These are phyloP conservation scores for Erythrocercus mccallii DNA, from an alignment of 2,113 vertebrate species.

Conservation along the genomic window DNA sequence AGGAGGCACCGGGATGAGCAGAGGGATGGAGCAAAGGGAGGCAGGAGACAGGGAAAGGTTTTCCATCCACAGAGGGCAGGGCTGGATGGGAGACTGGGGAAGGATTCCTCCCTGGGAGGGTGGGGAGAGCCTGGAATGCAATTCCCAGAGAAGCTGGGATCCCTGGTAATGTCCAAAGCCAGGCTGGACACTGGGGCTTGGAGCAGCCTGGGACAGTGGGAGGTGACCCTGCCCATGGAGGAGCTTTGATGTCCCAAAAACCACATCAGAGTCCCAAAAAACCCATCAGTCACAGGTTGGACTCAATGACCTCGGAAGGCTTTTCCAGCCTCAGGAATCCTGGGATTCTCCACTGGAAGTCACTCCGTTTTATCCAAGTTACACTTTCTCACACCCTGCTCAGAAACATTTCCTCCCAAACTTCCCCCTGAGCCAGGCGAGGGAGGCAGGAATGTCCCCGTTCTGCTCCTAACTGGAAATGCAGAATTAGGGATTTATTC, in stretches of 20 bases:
- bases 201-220: not conserved
- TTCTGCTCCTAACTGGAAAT: not conserved
- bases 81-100: accelerated
- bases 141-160: not conserved
- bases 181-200: too few relatives aligned
- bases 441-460: accelerated
- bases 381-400: not conserved
- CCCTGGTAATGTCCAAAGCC: not conserved
- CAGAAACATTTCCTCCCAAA: not conserved
- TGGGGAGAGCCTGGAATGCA: accelerated
- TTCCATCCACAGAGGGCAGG: not conserved
- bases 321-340: not conserved
- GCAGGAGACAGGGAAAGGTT: not conserved
- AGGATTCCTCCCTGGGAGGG: not conserved
- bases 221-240: not conserved
- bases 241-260: not conserved
- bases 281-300: too few relatives aligned
- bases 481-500: not conserved
- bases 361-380: accelerated
- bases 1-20: not conserved
- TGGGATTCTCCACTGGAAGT: not conserved
- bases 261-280: accelerated
- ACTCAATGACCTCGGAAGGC: not conserved
- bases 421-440: not conserved
- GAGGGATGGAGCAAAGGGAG: not conserved